These are phyloP conservation scores for Stichodactyla helianthus DNA, from an alignment of 64 coral and sea anemone genomes.

Conservation along the genomic window DNA sequence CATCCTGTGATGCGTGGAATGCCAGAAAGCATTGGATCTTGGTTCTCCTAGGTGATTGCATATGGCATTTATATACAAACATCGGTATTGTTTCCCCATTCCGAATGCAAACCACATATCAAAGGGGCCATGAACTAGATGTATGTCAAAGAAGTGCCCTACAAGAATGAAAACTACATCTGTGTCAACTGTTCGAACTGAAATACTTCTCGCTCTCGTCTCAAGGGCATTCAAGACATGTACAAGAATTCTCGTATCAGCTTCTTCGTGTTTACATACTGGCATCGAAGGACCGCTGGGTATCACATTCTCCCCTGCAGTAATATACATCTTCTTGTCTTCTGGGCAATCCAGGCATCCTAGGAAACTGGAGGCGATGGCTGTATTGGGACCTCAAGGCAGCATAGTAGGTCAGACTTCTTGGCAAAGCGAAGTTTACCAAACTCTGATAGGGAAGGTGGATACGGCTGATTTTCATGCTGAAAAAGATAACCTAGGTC, in stretches of 20 bases:
- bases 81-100: neutral
- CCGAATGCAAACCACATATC: neutral
- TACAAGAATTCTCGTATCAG: slow-evolving; percentile 34
- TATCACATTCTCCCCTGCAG: slow-evolving; percentile 22
- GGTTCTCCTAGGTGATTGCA: neutral
- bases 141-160: neutral
- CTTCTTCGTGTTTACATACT: slow-evolving; percentile 30
- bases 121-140: neutral
- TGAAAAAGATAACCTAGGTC: no score
- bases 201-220: slow-evolving; percentile 9
- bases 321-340: slow-evolving; percentile 34
- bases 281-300: slow-evolving; percentile 10
- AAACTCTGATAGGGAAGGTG: slow-evolving; percentile 48
- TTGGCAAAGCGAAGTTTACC: slow-evolving; percentile 52
- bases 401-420: slow-evolving; percentile 16
- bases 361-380: neutral
- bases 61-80: neutral
- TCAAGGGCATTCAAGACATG: slow-evolving; percentile 30
- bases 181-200: slow-evolving; percentile 36
- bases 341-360: slow-evolving; percentile 10
- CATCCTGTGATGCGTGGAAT: slow-evolving; percentile 52
- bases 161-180: slow-evolving; percentile 27
- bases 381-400: slow-evolving; percentile 7
- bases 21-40: slow-evolving; percentile 36
- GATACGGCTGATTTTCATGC: slow-evolving; percentile 44